Evolutionary conservation across 2,888 invertebrate genomes (phyloP), one percentile per base, ranked within the genome.

Genomic region (Flabesymbios commensalis): DNA sequence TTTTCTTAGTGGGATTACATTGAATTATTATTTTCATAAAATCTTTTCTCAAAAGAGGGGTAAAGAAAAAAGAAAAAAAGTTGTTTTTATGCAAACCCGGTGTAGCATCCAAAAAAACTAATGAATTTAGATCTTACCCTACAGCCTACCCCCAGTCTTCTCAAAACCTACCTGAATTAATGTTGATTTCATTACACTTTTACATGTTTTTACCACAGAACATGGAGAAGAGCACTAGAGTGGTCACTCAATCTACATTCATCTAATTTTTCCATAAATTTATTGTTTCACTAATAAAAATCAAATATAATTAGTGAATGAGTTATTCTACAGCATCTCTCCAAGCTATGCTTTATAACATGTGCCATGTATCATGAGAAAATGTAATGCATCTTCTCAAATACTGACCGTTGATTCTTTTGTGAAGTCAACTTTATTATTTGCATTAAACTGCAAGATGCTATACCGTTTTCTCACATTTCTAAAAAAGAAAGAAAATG

Each of bases 391-490:
- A n/a, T n/a, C n/a, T n/a, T n/a, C n/a, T n/a, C n/a, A n/a, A n/a
- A n/a, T n/a, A 61, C 63, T 54, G 36, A 67, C 67, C 24, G 52
- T n/a, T 42, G 59, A 61, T 51, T 52, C 56, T 47, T 60, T 64
- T 32, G 59, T 64, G 36, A 69, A 64, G 54, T 69, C 69, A 24
- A 68, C 64, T 41, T 68, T 68, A 45, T 62, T 51, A 41, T 41
- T 33, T n/a, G 42, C 33, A 24, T 61, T 60, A 53, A 68, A 69
- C 42, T 66, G 68, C 42, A 65, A 22, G 17, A 69, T 59, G 33
- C 61, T 61, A 24, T 62, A 60, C 28, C 61, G 61, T 51, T 64
- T 67, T 22, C 64, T 49, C 29, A 31, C 22, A 29, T 49, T 32
- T 31, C 49, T 49, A 14, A 22, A 29, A 49, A 49, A 10, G 14